Evolutionary conservation across 2,113 vertebrate species (phyloP).

Genomic region (Rhizomys pruinosus): DNA sequence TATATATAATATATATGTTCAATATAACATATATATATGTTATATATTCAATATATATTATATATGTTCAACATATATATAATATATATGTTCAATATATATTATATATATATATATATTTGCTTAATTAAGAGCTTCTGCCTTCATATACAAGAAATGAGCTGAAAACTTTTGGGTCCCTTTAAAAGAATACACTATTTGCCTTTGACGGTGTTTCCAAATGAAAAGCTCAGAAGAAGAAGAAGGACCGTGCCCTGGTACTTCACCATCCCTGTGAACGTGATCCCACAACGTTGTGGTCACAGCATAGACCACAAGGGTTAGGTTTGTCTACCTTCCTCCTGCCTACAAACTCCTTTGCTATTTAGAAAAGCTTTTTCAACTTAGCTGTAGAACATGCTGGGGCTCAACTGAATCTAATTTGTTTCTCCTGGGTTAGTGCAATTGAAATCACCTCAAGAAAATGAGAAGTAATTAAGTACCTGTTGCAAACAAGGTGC

Average conservation of each 20-base stretch:
- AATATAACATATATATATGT: too few species aligned
- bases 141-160: not conserved
- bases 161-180: not conserved
- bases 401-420: constrained; percentile 58
- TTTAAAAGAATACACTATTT: not conserved
- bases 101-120: too few species aligned
- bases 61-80: too few species aligned
- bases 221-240: too few species aligned
- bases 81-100: too few species aligned
- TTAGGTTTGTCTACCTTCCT: not conserved
- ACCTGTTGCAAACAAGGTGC: constrained; percentile 70
- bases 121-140: constrained; percentile 20
- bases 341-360: not conserved
- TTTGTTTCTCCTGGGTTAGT: constrained; percentile 70
- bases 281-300: too few species aligned
- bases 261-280: not conserved
- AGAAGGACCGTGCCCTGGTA: not conserved
- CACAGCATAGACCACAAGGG: not conserved
- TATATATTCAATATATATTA: too few species aligned
- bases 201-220: not conserved
- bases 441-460: constrained; percentile 70
- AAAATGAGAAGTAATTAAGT: constrained; percentile 74
- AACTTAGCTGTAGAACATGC: constrained; percentile 36
- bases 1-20: too few species aligned
- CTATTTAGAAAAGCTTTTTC: constrained; percentile 53